Evolutionary conservation across 2,888 invertebrate genomes (phyloP).

Genomic region (Steromphala cineraria): DNA sequence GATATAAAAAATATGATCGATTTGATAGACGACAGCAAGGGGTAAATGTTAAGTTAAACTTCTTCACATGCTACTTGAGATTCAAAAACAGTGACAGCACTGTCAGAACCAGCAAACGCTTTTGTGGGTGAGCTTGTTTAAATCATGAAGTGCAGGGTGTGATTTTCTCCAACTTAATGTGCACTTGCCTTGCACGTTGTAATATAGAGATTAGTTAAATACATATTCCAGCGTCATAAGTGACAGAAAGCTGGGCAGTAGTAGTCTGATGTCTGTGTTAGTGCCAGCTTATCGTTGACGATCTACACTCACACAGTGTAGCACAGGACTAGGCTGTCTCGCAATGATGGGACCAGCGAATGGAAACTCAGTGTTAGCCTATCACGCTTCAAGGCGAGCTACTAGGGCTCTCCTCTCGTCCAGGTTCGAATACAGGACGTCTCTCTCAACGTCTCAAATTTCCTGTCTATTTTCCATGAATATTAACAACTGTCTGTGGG

Average conservation of each 20-base stretch:
- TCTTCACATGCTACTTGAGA: too few relatives aligned
- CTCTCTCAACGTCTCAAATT: neutral
- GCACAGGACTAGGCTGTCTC: neutral
- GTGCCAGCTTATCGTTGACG: neutral
- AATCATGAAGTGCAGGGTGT: too few relatives aligned
- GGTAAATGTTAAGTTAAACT: too few relatives aligned
- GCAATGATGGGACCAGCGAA: neutral
- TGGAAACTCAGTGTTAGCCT: neutral
- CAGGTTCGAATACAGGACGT: neutral
- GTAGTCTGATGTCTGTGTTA: neutral
- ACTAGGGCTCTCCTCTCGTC: neutral
- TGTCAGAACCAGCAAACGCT: too few relatives aligned
- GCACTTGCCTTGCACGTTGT: neutral
- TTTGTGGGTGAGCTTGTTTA: too few relatives aligned
- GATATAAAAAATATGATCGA: too few relatives aligned
- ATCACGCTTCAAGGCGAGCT: neutral
- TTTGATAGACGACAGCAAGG: too few relatives aligned
- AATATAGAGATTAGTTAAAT: neutral
- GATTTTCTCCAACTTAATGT: neutral
- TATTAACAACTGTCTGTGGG: conserved; percentile 4
- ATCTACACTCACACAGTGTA: neutral
- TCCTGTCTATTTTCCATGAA: conserved; percentile 1
- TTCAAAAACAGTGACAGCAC: too few relatives aligned
- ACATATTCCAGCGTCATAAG: neutral
- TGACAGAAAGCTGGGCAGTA: neutral